Percentiles rank a stretch among this genome's conserved stretches.
Evolutionary conservation across 2,797 vertebrate species (phyloP).

Genomic region (Enteromius argenteus): DNA sequence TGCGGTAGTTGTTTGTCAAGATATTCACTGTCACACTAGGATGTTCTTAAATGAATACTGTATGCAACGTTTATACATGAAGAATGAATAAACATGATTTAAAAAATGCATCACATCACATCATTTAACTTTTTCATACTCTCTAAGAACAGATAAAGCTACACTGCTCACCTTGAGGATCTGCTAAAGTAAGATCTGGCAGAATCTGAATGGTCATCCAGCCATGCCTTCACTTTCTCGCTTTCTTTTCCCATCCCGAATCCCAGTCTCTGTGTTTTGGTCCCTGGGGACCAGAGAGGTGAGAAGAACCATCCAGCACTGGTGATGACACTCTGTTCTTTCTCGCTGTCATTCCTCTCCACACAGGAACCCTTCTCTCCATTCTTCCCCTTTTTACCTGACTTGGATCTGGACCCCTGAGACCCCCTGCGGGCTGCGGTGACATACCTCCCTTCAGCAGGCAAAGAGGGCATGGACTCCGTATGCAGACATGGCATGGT

Average conservation of each 20-base stretch:
- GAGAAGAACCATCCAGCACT: slow-evolving; percentile 68
- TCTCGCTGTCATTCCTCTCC: slow-evolving; percentile 8
- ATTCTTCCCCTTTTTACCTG: slow-evolving; percentile 21
- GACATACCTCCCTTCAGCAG: slow-evolving; percentile 15
- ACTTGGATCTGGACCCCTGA: slow-evolving; percentile 7
- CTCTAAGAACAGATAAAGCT: background rate
- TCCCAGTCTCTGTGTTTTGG: slow-evolving; percentile 40
- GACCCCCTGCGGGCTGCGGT: slow-evolving; percentile 2
- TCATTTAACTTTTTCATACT: background rate
- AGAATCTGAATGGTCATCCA: slow-evolving; percentile 71
- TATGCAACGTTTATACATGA: background rate
- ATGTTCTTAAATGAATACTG: background rate
- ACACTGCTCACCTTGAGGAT: slow-evolving; percentile 65
- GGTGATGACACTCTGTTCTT: slow-evolving; percentile 26
- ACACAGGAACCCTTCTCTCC: slow-evolving; percentile 58
- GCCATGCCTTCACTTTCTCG: slow-evolving; percentile 63
- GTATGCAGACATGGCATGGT: slow-evolving; percentile 36
- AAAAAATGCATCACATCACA: background rate
- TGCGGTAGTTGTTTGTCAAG: background rate
- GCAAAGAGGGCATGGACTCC: slow-evolving; percentile 6
- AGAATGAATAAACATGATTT: background rate
- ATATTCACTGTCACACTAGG: background rate
- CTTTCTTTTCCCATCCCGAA: slow-evolving; percentile 56
- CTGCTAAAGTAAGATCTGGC: slow-evolving; percentile 69
- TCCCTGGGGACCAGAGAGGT: slow-evolving; percentile 65